Evolutionary conservation across 2,888 invertebrate species (phyloP).

Genomic region (Mesorhabditis sp.): DNA sequence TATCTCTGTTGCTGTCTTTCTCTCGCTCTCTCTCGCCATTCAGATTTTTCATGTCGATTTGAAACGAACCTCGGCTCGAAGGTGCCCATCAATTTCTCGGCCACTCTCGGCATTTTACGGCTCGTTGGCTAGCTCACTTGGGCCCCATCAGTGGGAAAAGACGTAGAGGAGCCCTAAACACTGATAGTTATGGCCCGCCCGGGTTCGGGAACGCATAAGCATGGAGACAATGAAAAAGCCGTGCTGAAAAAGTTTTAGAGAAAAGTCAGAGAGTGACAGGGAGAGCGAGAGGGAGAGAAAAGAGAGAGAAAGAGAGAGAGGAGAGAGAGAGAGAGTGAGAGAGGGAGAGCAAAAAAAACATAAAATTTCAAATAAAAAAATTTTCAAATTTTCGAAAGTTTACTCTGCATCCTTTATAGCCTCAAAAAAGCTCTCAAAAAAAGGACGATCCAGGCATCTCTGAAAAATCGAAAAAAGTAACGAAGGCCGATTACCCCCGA

Average conservation of each 20-base stretch:
- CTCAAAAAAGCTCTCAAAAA: not conserved
- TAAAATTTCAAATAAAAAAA: not conserved
- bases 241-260: too few relatives aligned
- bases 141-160: not conserved
- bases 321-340: too few relatives aligned
- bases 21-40: too few relatives aligned
- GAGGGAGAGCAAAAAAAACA: not conserved
- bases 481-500: too few relatives aligned
- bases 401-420: not conserved
- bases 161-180: not conserved
- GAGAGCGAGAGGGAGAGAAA: too few relatives aligned
- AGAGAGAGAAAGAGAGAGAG: too few relatives aligned
- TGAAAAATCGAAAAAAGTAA: not conserved
- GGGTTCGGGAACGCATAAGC: too few relatives aligned
- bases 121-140: too few relatives aligned
- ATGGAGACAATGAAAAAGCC: too few relatives aligned
- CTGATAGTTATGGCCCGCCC: too few relatives aligned
- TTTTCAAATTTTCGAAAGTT: not conserved
- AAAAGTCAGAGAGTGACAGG: too few relatives aligned
- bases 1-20: too few relatives aligned
- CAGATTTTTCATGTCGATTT: not conserved
- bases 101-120: not conserved
- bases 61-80: not conserved
- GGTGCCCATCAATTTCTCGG: not conserved
- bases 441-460: not conserved